phyloP scores from a whole-genome alignment of 2,797 vertebrate species.

The Coregonus sp. region DNA sequence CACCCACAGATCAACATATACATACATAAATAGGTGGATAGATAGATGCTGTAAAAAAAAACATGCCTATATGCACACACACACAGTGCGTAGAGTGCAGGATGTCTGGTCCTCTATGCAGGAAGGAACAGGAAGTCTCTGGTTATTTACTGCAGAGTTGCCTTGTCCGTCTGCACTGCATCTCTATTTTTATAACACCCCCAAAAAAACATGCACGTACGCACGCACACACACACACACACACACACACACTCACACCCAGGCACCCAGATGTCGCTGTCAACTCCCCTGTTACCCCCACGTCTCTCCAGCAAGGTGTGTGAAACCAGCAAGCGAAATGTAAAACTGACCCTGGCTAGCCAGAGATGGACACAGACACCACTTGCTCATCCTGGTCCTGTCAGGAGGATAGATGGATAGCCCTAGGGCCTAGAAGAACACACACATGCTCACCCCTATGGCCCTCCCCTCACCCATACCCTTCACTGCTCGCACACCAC shows the following conservation, averaged over 20 bases:
- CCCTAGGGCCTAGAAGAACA: conserved; percentile 1
- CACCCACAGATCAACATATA: conserved; percentile 33
- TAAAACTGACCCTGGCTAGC: conserved; percentile 47
- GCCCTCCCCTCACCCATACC: background rate
- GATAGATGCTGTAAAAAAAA: background rate
- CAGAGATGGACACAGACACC: conserved; percentile 34
- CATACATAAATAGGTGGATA: conserved; percentile 1
- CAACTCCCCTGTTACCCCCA: conserved; percentile 22
- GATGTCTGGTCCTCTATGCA: conserved; percentile 20
- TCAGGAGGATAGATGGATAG: conserved; percentile 38
- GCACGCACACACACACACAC: conserved; percentile 12
- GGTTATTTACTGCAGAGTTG: conserved; percentile 32
- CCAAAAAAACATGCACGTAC: background rate
- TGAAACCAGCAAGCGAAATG: conserved; percentile 21
- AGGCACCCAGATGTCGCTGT: conserved; percentile 18
- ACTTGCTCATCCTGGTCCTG: conserved; percentile 45
- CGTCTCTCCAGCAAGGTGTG: conserved; percentile 17
- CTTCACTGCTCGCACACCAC: background rate
- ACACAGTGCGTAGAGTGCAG: conserved; percentile 22
- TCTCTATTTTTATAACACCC: conserved; percentile 49
- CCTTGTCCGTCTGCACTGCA: conserved; percentile 22
- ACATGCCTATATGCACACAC: background rate
- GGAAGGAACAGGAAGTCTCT: conserved; percentile 67
- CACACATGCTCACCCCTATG: background rate
- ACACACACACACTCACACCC: conserved; percentile 14